These are phyloP conservation scores for Drosophila grimshawi DNA, from an alignment of 1,140 invertebrate genomes.

Conservation along the genomic window DNA sequence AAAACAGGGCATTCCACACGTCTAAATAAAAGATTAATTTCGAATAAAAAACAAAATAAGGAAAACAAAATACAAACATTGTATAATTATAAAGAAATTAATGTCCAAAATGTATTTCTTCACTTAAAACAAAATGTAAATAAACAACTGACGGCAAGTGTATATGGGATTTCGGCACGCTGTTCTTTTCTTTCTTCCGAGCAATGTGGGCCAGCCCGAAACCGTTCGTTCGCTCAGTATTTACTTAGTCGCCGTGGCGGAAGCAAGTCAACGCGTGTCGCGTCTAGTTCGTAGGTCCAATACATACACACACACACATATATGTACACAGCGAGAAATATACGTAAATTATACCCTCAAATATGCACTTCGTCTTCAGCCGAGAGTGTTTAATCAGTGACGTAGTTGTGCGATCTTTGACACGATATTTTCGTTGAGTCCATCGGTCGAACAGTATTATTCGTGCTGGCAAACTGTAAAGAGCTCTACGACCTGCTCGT, in stretches of 20 bases:
- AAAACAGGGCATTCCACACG: too few species aligned
- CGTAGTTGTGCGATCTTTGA: conserved; percentile 53
- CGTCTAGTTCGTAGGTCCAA: background rate
- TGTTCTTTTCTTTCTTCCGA: background rate
- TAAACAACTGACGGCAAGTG: background rate
- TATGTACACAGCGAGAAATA: background rate
- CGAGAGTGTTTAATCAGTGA: conserved; percentile 53
- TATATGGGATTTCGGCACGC: background rate
- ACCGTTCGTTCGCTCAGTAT: conserved; percentile 35
- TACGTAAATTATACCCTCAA: conserved; percentile 28
- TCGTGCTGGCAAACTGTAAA: conserved; percentile 44
- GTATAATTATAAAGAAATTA: background rate
- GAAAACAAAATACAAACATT: too few species aligned
- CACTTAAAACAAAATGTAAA: background rate
- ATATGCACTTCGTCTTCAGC: conserved; percentile 42
- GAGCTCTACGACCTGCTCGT: conserved; percentile 38
- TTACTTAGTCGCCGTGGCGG: conserved; percentile 28
- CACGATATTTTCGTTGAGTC: conserved; percentile 39
- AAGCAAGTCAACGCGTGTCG: conserved; percentile 22
- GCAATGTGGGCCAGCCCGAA: conserved; percentile 10
- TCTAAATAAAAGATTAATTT: too few species aligned
- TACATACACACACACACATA: background rate
- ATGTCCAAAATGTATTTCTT: background rate
- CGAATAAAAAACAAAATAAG: background rate
- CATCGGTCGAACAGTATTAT: conserved; percentile 45